Conservation (phyloP, 2,888 invertebrate genomes). For the Phoenoteleia sp. region DNA sequence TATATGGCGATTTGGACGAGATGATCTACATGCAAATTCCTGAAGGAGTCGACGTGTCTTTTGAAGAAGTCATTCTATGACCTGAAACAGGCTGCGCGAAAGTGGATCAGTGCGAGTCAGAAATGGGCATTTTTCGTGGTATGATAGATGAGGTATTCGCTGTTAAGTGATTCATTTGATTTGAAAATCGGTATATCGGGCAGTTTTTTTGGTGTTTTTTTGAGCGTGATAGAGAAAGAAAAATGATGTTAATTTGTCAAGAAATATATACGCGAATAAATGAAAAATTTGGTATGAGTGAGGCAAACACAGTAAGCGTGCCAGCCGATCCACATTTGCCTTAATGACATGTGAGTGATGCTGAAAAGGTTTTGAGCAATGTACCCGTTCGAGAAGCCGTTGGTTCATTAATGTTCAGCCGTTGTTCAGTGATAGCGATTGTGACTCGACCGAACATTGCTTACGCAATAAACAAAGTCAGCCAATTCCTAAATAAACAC, state of each 20-base stretch:
- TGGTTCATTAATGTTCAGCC: conserved; percentile 50
- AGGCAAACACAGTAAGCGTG: neutral
- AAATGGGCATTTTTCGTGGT: conserved; percentile 73
- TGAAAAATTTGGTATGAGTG: neutral
- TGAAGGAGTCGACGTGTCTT: conserved; percentile 57
- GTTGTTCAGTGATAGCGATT: too few species aligned
- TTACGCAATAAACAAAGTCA: conserved; percentile 39
- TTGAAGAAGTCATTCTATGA: conserved; percentile 78
- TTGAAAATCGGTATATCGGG: neutral
- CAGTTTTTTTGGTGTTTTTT: conserved; percentile 54
- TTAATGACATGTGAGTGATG: neutral
- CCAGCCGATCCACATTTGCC: conserved; percentile 44
- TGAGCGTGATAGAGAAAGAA: conserved; percentile 26
- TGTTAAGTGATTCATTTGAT: conserved; percentile 65
- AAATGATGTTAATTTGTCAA: conserved; percentile 59
- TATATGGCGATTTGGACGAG: conserved; percentile 57
- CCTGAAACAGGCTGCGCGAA: conserved; percentile 78
- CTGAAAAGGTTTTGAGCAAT: neutral
- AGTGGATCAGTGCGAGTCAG: conserved; percentile 77
- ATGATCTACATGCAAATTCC: conserved; percentile 44
- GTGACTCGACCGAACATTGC: conserved; percentile 50
- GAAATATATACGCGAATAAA: neutral
- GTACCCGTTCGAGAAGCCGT: conserved; percentile 40
- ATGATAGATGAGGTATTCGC: conserved; percentile 37
- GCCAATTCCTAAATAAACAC: conserved; percentile 29